Base-by-base conservation (phyloP, 2,888 invertebrate species). In the Patella caerulea region DNA sequence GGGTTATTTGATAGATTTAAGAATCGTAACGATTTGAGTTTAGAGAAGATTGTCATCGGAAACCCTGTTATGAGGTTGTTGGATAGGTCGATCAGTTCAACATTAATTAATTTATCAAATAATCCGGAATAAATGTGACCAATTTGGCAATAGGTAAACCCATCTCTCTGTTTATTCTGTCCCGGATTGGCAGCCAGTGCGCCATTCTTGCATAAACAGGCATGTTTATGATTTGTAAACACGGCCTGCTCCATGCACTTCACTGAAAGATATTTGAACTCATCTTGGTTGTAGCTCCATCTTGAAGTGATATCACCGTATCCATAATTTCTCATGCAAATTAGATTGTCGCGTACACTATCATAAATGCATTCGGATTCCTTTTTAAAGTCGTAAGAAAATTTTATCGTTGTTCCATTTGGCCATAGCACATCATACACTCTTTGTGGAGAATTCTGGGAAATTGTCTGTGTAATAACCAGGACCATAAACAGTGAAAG, bases 291-390 rank as follows among this genome's bases (percentile, higher is more conserved):
- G 24, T 65, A 65, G 19, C 12, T 65, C 65, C 65, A 65, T 65
- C 24, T 65, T 1, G 19, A 19, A 2, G 19, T 19, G 3, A 65
- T 14, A 12, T 65, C 9, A 65, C 24, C 12, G 24, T 65, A 15
- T 9, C 19, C 19, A 9, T 11, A 65, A 3, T 65, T 65, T 24
- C 24, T 65, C 65, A 65, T 65, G 14, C 65, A 65, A 24, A 19
- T 65, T 24, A 65, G 11, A 65, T 19, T 19, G 4, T 19, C 65
- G 3, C 19, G 19, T 65, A 19, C 65, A 11, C 65, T 65, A 3
- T 65, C 65, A 24, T 24, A 65, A 65, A 65, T 65, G 14, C 65
- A 65, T 65, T 24, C 65, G 2, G 65, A 65, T 65, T 65, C 65
- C 9, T 65, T 19, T 24, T 65, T 19, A 65, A 19, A 24, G 11